These are phyloP conservation scores for Archips crataeganus DNA, from an alignment of 2,888 invertebrate species.

Conservation along the genomic window DNA sequence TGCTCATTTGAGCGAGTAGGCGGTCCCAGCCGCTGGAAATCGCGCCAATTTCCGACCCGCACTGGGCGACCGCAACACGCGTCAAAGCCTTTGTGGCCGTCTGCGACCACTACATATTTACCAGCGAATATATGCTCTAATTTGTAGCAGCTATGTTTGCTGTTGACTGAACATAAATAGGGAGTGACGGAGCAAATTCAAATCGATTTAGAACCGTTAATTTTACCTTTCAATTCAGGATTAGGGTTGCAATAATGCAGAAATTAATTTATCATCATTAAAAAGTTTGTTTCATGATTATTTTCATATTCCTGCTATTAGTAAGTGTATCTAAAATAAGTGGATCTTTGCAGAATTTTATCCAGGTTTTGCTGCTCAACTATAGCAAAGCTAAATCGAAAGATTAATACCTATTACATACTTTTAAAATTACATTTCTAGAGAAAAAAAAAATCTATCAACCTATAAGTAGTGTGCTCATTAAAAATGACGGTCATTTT, in stretches of 20 bases:
- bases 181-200: constrained; percentile 44
- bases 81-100: constrained; percentile 78
- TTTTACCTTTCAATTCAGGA: constrained; percentile 23
- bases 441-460: too few species aligned
- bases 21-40: constrained; percentile 69
- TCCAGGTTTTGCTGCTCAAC: too few species aligned
- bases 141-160: constrained; percentile 49
- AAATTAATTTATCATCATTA: not conserved
- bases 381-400: too few species aligned
- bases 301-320: too few species aligned
- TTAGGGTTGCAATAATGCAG: not conserved
- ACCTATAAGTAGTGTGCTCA: not conserved
- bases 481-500: not conserved
- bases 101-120: constrained; percentile 63
- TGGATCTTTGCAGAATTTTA: not conserved
- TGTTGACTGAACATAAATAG: constrained; percentile 45
- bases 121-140: constrained; percentile 57
- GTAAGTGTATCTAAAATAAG: too few species aligned
- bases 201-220: constrained; percentile 38
- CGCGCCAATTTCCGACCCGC: constrained; percentile 79
- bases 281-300: too few species aligned
- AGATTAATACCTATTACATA: too few species aligned
- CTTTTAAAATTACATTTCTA: too few species aligned
- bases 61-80: constrained; percentile 77
- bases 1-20: constrained; percentile 9